Base-by-base conservation (phyloP, 2,797 vertebrate species). In the Chromis chromis region DNA sequence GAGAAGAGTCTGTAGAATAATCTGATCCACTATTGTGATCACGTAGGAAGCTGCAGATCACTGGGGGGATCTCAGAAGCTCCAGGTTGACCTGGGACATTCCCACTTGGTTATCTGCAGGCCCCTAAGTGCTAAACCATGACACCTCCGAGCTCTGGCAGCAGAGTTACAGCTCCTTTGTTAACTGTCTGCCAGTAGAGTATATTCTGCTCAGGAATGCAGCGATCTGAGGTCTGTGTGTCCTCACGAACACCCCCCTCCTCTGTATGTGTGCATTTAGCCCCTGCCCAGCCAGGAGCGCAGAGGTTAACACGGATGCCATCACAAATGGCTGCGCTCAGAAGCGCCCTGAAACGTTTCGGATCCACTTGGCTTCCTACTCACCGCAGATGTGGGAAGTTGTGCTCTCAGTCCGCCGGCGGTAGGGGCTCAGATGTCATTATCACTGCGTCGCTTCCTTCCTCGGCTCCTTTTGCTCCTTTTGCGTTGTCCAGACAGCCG, bases 261-360 rank as follows among this genome's bases (percentile, higher is more conserved):
- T 1, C 21, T 19, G 22, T 4, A 12, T 19, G 55, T 9, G 14
- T n/a, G 28, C 44, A 10, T 52, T 40, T 12, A 46, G 56, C 31
- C 24, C 31, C 46, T 52, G 69, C 44, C 53, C 65, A 78, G 66
- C 68, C 85, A 65, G 80, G 70, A 67, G 42, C 44, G 28, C 67
- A 78, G 61, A 86, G 69, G 85, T 78, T 84, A 83, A 74, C 60
- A 14, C 63, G 17, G 68, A 76, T 68, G 79, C 67, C 71, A 63
- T 70, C 79, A 74, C 71, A 61, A 53, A 61, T 24, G 22, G 22
- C 42, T 17, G 74, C 58, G 40, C 31, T 56, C 58, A 61, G 16
- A 9, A 16, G 21, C 50, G 3, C 16, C 21, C n/a, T 3, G 50
- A 48, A 17, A 6, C 27, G 10, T 14, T 46, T 8, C 33, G n/a